Evolutionary conservation across 2,797 vertebrate species (phyloP), one percentile per base, ranked within the genome.

Genomic region (Champsocephalus esox): DNA sequence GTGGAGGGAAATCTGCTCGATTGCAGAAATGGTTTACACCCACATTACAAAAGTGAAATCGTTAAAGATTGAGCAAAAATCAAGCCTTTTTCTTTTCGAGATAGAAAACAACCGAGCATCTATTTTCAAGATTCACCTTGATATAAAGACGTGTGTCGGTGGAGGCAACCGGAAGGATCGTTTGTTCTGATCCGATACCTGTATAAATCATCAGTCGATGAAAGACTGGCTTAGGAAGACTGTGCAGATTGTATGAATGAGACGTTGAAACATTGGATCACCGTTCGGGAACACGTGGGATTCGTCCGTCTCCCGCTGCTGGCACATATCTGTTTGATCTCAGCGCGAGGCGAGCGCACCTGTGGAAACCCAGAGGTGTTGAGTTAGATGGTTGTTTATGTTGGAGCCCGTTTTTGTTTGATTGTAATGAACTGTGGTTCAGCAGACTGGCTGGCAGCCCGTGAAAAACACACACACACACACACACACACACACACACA

Each of bases 381-480:
- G 8, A 5, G 64, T 63, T 44, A 1, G 58, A 49, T 63, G 17
- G 12, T 60, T 81, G 79, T 70, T 88, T 69, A 58, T 17, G 13
- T 55, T 80, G 68, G 69, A 73, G 66, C 21, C 14, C 14, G 0
- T 61, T 80, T 28, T 55, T 49, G 61, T 76, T 74, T 64, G 57
- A 16, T 79, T 50, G 59, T 77, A 70, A 80, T 84, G 65, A 84
- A 82, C 55, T 69, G 66, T 3, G 21, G 21, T 32, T 72, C 44
- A 57, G 67, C 74, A 74, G 73, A 60, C 77, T 77, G 79, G 79
- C 72, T 58, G 77, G 54, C 50, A 58, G 85, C 82, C 79, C 63
- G 0, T 28, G 12, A 57, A 66, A n/a, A n/a, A 21, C 21, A 21
- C 21, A 21, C 21, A 21, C 21, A 21, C 21, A 21, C 21, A 21